Conservation (phyloP, 2,888 invertebrate genomes). For the Drosophila fulvimacula region DNA sequence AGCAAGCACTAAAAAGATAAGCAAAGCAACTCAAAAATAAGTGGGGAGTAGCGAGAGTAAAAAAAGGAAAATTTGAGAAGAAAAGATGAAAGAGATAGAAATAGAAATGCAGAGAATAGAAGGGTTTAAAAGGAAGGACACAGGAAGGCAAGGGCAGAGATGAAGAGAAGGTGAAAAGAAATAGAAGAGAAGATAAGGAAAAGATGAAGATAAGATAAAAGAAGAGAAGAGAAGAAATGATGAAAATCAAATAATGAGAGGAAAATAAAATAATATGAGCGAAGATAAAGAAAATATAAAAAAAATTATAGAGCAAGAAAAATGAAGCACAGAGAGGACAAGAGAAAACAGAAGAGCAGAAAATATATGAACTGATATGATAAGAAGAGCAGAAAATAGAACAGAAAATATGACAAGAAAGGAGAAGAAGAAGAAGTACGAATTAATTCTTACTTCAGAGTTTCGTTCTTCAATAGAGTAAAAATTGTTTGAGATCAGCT, state of each 20-base stretch:
- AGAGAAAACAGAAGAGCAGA: neutral
- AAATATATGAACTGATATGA: too few relatives aligned
- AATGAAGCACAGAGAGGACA: neutral
- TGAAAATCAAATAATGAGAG: too few relatives aligned
- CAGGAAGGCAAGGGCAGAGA: neutral
- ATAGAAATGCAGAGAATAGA: too few relatives aligned
- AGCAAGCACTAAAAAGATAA: conserved; percentile 9
- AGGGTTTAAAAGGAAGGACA: neutral
- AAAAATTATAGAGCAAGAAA: too few relatives aligned
- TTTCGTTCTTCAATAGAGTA: neutral
- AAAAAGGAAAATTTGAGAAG: neutral
- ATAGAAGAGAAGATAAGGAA: neutral
- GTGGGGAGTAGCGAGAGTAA: neutral
- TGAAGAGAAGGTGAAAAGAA: neutral
- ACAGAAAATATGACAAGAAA: neutral
- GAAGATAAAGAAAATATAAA: too few relatives aligned
- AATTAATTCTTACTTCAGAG: too few relatives aligned
- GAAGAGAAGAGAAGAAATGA: neutral
- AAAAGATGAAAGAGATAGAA: neutral
- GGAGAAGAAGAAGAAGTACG: too few relatives aligned
- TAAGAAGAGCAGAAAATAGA: too few relatives aligned
- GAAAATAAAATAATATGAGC: neutral
- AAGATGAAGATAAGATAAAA: neutral
- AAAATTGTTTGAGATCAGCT: neutral
- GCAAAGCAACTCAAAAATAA: neutral